phyloP scores from a whole-genome alignment of 1,140 invertebrate species.

The Drosophila gunungcola region DNA sequence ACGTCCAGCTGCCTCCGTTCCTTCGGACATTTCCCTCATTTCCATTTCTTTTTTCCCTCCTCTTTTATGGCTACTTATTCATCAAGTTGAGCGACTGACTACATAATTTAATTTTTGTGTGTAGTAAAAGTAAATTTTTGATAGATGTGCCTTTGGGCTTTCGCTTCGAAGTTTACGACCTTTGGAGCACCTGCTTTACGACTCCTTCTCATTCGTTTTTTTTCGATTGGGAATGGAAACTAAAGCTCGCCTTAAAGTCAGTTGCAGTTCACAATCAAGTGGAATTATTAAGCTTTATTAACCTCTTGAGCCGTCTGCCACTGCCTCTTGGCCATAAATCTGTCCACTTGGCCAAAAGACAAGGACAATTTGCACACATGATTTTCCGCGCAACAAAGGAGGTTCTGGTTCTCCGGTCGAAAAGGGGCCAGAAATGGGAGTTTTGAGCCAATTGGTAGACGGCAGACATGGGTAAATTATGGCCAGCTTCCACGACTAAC shows the following conservation, averaged over 20 bases:
- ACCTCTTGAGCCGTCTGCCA: slow-evolving; percentile 60
- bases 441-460: slow-evolving; percentile 60
- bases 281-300: slow-evolving; percentile 76
- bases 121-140: slow-evolving; percentile 77
- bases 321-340: slow-evolving; percentile 57
- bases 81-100: slow-evolving; percentile 77
- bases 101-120: slow-evolving; percentile 78
- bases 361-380: slow-evolving; percentile 50
- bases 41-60: slow-evolving; percentile 4
- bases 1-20: slow-evolving; percentile 40
- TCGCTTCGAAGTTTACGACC: slow-evolving; percentile 27
- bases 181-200: slow-evolving; percentile 26
- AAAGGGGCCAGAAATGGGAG: not conserved
- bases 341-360: slow-evolving; percentile 43
- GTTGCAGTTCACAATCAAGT: slow-evolving; percentile 50
- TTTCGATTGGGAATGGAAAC: not conserved
- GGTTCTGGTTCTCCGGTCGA: not conserved
- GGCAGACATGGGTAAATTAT: slow-evolving; percentile 65
- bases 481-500: slow-evolving; percentile 47
- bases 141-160: slow-evolving; percentile 51
- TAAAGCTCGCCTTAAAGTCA: slow-evolving; percentile 47
- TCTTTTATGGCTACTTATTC: slow-evolving; percentile 75
- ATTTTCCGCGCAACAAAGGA: slow-evolving; percentile 10
- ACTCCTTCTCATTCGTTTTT: not conserved
- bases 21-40: slow-evolving; percentile 3